phyloP scores from a whole-genome alignment of 2,113 vertebrate species.

The Misgurnus anguillicaudatus region DNA sequence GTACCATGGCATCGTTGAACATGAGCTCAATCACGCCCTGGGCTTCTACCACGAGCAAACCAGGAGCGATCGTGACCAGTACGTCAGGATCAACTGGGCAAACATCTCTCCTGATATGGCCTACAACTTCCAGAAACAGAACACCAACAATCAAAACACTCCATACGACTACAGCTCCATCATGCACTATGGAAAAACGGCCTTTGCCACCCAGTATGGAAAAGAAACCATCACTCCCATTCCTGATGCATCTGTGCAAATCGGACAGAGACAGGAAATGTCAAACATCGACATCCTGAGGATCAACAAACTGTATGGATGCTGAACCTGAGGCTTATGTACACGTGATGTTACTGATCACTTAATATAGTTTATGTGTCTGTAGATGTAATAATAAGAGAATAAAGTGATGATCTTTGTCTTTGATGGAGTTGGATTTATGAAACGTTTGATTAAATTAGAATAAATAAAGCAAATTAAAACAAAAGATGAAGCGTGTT shows the following conservation, averaged over 20 bases:
- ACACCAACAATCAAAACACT: slow-evolving; percentile 55
- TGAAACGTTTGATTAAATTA: background rate
- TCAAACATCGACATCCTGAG: slow-evolving; percentile 45
- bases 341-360: background rate
- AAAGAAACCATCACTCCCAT: slow-evolving; percentile 54
- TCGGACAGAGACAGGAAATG: slow-evolving; percentile 51
- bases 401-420: slow-evolving; percentile 3
- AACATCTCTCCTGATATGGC: slow-evolving; percentile 35
- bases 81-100: slow-evolving; percentile 57
- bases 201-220: slow-evolving; percentile 45
- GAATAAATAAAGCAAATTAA: background rate
- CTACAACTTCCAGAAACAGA: slow-evolving; percentile 40
- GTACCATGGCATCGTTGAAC: slow-evolving; percentile 48
- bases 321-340: background rate
- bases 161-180: slow-evolving; percentile 56
- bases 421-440: background rate
- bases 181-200: slow-evolving; percentile 57
- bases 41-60: slow-evolving; percentile 66
- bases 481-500: background rate
- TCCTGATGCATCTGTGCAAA: slow-evolving; percentile 26
- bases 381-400: background rate
- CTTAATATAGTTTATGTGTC: background rate
- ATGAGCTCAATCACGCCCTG: slow-evolving; percentile 62
- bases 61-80: slow-evolving; percentile 59
- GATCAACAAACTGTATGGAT: slow-evolving; percentile 52